These are phyloP conservation scores for Pristionchus japonicus DNA, from an alignment of 2,888 invertebrate genomes.

Conservation along the genomic window DNA sequence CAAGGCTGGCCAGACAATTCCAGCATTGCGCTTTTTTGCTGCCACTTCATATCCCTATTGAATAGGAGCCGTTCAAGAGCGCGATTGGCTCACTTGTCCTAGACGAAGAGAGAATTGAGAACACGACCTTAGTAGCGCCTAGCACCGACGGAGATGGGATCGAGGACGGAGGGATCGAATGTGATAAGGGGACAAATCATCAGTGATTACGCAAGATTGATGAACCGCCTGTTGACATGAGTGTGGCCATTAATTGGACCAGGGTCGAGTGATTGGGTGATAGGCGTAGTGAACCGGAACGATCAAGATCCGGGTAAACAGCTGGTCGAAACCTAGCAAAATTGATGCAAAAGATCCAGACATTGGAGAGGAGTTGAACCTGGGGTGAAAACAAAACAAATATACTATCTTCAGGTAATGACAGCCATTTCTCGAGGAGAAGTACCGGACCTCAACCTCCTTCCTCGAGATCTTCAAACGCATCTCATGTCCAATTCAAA, in stretches of 20 bases:
- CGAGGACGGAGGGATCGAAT: neutral
- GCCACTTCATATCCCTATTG: neutral
- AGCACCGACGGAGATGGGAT: neutral
- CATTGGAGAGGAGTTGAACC: neutral
- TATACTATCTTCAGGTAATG: slow-evolving; percentile 57
- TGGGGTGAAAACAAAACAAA: neutral
- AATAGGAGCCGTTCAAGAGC: slow-evolving; percentile 6
- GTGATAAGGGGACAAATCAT: slow-evolving; percentile 13
- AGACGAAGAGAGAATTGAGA: too few species aligned
- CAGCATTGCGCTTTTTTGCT: neutral
- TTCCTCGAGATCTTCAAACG: slow-evolving; percentile 70
- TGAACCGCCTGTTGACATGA: neutral
- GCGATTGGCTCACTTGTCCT: slow-evolving; percentile 31
- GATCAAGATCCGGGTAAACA: neutral
- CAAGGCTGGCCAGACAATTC: too few species aligned
- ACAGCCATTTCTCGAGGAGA: slow-evolving; percentile 66
- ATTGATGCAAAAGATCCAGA: neutral
- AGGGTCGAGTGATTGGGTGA: slow-evolving; percentile 11
- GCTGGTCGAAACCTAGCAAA: neutral
- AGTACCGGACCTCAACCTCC: slow-evolving; percentile 69
- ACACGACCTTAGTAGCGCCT: slow-evolving; percentile 2
- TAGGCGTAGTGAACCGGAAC: neutral
- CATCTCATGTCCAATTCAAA: slow-evolving; percentile 68
- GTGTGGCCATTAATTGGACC: neutral
- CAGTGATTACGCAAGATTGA: neutral